Evolutionary conservation across 1,140 invertebrate species (phyloP), one percentile per base, ranked within the genome.

Genomic region (Drosophila athabasca): DNA sequence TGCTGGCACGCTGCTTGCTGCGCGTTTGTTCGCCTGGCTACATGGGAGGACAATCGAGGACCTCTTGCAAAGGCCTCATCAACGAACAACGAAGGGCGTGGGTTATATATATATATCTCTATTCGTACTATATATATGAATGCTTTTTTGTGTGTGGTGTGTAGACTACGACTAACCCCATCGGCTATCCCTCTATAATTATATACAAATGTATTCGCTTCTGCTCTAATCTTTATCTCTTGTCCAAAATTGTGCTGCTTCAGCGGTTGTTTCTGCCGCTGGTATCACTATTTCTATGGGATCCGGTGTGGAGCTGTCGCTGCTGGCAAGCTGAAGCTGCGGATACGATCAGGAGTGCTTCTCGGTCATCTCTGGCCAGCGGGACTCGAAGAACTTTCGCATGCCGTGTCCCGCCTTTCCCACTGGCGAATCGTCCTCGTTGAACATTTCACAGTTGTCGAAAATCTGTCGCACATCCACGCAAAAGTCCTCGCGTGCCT

Each of bases 381-480:
- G 94, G 39, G 94, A 94, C 92, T 98, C 97, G 92, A 99, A 99
- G 93, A 97, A 98, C 90, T 96, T 95, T 54, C 97, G 92, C 95
- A 99, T 96, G 73, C 94, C 95, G 91, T 98, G 97, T 6, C 98
- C 98, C 6, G 98, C 97, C 89, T 97, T 96, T 2, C 98, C 98
- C 29, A 99, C 97, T 0, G 97, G 97, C 76, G 97, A 98, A 92
- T 99, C 97, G 91, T 99, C 98, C 92, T 99, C 98, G 92, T 99
- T 99, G 93, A 99, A 99, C 52, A 97, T 96, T 92, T 98, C 97
- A 93, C 98, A 99, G 92, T 99, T 99, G 92, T 97, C 96, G 93
- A 99, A 99, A 78, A 99, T 98, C 68, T 98, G 95, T 3, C 97
- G 94, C 15, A 97, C 95, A 93, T 99, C 98, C 11, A 94, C 93